These are phyloP conservation scores for Apostichopus californicus DNA, from an alignment of 35 echinoderm and acorn worm genomes.

Conservation along the genomic window DNA sequence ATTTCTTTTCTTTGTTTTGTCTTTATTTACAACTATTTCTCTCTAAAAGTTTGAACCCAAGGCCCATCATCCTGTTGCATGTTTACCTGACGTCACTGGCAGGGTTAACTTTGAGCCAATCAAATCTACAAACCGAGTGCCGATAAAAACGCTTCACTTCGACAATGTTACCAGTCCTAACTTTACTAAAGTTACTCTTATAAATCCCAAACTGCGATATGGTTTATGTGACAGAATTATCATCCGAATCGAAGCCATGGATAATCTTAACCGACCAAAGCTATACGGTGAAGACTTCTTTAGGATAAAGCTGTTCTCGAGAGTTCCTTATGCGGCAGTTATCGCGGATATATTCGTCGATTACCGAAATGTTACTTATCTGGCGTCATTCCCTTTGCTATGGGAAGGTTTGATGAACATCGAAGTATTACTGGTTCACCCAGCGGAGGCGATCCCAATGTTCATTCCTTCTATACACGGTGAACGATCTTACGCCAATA, in stretches of 20 bases:
- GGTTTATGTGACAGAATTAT: not conserved
- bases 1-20: too few relatives aligned
- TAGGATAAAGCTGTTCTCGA: not conserved
- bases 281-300: not conserved
- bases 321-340: slow-evolving; percentile 5
- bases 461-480: not conserved
- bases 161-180: too few relatives aligned
- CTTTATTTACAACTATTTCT: too few relatives aligned
- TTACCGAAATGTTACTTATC: slow-evolving; percentile 10
- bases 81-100: not conserved
- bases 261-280: slow-evolving; percentile 7
- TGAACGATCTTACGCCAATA: not conserved
- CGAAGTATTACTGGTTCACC: not conserved
- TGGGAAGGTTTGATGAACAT: not conserved
- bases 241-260: not conserved
- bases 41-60: not conserved
- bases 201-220: not conserved
- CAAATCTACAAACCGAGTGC: not conserved
- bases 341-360: not conserved
- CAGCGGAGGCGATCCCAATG: slow-evolving; percentile 13
- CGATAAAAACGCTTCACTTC: not conserved
- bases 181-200: too few relatives aligned
- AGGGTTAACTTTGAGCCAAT: not conserved
- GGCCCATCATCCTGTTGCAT: not conserved
- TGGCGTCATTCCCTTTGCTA: not conserved